A percentile compares a stretch with the other conserved stretches of the same genome.
Evolutionary conservation across 2,113 vertebrate species (phyloP).

Genomic region (Panthera tigris): DNA sequence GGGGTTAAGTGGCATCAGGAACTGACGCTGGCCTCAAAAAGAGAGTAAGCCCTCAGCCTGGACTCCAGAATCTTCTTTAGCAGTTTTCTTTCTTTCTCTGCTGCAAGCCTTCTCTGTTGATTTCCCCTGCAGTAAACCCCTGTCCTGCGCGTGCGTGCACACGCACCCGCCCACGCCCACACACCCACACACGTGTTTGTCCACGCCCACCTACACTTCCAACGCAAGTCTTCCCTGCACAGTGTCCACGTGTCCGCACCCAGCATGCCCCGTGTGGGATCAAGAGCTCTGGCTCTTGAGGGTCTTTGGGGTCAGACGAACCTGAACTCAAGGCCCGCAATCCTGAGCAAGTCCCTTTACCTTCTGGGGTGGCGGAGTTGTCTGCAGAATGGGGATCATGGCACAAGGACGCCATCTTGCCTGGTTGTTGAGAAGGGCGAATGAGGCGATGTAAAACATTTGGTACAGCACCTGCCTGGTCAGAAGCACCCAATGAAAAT

Average conservation of each 20-base stretch:
- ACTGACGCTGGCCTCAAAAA: not conserved
- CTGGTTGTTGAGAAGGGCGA: not conserved
- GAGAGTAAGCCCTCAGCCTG: not conserved
- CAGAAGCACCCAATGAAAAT: not conserved
- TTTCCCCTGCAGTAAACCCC: not conserved
- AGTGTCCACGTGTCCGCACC: too few relatives aligned
- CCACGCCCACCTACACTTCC: accelerated
- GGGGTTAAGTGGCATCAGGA: not conserved
- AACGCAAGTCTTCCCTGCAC: accelerated
- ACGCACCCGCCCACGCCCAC: not conserved
- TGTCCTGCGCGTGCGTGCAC: accelerated
- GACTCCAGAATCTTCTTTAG: not conserved
- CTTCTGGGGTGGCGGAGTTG: not conserved
- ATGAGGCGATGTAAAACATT: not conserved
- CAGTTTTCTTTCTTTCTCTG: not conserved
- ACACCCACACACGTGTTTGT: accelerated
- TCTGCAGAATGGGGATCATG: not conserved
- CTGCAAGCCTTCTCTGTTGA: not conserved
- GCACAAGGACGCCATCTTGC: not conserved
- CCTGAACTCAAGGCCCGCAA: not conserved
- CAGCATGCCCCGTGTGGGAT: not conserved
- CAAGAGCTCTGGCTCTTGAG: not conserved
- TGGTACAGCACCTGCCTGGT: not conserved
- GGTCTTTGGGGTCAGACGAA: not conserved
- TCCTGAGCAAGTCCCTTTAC: not conserved